Percentiles rank a stretch among this genome's conserved stretches.
phyloP scores from a whole-genome alignment of 2,797 vertebrate species.

The Tokudaia tokunoshimensis region DNA sequence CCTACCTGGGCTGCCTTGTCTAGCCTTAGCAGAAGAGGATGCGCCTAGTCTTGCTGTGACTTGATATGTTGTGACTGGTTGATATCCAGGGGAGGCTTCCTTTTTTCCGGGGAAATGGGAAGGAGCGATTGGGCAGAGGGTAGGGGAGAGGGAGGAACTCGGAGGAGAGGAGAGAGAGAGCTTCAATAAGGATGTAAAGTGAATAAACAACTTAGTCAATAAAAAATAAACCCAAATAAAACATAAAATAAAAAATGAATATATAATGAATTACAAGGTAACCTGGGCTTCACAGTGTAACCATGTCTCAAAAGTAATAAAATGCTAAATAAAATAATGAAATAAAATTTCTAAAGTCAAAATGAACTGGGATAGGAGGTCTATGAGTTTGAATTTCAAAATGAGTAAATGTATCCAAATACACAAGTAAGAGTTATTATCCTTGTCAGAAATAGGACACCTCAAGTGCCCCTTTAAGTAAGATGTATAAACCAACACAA shows the following conservation, averaged over 20 bases:
- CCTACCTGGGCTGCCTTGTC: neutral
- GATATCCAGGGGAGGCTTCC: neutral
- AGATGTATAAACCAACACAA: neutral
- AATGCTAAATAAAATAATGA: neutral
- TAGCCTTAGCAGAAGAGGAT: neutral
- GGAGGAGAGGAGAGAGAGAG: neutral
- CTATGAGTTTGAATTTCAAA: neutral
- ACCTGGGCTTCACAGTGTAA: neutral
- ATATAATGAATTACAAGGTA: no score
- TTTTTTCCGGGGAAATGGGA: neutral
- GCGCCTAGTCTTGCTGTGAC: neutral
- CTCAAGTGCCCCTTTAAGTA: neutral
- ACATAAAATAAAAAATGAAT: neutral
- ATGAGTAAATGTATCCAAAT: neutral
- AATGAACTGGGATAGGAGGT: neutral
- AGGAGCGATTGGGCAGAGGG: neutral
- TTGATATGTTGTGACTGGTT: neutral
- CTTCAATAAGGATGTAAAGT: neutral
- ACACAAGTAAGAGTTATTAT: neutral
- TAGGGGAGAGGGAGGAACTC: neutral
- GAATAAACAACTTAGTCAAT: neutral
- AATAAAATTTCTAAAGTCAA: neutral
- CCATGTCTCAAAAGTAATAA: neutral
- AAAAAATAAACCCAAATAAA: neutral
- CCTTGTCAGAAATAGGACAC: neutral